Evolutionary conservation across 2,797 vertebrate species (phyloP).

Genomic region (Tinamus major): DNA sequence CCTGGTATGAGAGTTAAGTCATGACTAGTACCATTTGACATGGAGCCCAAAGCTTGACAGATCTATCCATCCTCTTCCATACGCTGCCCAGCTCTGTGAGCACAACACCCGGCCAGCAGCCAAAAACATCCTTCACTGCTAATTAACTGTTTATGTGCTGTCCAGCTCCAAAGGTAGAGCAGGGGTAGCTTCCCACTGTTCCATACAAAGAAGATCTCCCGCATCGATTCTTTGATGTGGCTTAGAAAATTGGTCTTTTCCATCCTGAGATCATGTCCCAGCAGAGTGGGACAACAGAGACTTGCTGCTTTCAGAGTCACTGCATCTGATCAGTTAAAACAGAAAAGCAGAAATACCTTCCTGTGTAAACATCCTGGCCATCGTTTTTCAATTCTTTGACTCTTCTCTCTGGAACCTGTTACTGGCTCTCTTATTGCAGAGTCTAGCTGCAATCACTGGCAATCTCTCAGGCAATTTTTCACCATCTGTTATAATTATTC

Average conservation of each 20-base stretch:
- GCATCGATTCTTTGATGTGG: not conserved
- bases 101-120: not conserved
- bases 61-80: not conserved
- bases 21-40: not conserved
- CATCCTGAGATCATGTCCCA: not conserved
- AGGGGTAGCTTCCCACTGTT: not conserved
- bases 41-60: not conserved
- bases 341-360: not conserved
- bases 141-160: not conserved
- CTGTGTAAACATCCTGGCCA: not conserved
- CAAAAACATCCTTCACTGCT: not conserved
- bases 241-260: not conserved
- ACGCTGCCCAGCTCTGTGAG: not conserved
- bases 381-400: not conserved
- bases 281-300: not conserved
- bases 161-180: not conserved
- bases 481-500: not conserved
- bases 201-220: not conserved
- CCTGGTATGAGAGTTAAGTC: not conserved
- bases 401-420: not conserved
- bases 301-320: not conserved
- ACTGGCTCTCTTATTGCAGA: not conserved
- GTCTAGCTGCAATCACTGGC: not conserved
- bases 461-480: not conserved
- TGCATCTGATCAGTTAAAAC: not conserved